phyloP scores from a whole-genome alignment of 1,140 invertebrate genomes.

The Araneus ventricosus region DNA sequence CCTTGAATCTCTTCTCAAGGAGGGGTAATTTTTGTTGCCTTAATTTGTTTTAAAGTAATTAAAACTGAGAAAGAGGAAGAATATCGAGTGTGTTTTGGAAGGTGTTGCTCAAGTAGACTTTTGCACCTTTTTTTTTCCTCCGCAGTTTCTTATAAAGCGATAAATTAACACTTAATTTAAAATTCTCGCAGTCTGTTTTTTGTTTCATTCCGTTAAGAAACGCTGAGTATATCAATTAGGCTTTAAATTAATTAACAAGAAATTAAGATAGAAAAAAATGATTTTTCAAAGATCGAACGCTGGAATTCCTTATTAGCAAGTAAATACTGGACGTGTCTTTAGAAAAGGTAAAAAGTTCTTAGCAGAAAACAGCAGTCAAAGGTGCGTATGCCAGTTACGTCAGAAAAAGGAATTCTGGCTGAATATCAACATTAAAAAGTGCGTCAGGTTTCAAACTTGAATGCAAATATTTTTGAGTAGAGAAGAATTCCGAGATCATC shows the following conservation, averaged over 20 bases:
- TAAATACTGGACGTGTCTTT: too few relatives aligned
- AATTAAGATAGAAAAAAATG: background rate
- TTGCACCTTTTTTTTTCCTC: background rate
- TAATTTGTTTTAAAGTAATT: slow-evolving; percentile 75
- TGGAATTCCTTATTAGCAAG: too few relatives aligned
- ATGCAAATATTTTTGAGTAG: too few relatives aligned
- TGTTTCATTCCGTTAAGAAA: background rate
- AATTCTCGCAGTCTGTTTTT: background rate
- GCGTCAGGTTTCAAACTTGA: too few relatives aligned
- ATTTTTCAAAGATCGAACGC: background rate
- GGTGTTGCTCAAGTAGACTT: slow-evolving; percentile 57
- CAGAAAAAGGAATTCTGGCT: too few relatives aligned
- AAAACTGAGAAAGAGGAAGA: slow-evolving; percentile 52
- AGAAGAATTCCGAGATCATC: too few relatives aligned
- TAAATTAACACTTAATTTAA: slow-evolving; percentile 65
- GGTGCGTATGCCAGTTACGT: too few relatives aligned
- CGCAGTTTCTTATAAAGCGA: background rate
- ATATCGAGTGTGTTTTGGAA: slow-evolving; percentile 64
- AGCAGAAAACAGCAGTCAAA: too few relatives aligned
- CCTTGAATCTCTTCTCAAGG: background rate
- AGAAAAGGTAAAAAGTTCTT: too few relatives aligned
- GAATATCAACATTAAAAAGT: too few relatives aligned
- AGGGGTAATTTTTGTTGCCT: slow-evolving; percentile 69
- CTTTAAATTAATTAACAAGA: background rate
- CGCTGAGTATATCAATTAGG: background rate